Evolutionary conservation across 2,888 invertebrate species (phyloP), one percentile per base, ranked within the genome.

Genomic region (Erannis defoliaria): DNA sequence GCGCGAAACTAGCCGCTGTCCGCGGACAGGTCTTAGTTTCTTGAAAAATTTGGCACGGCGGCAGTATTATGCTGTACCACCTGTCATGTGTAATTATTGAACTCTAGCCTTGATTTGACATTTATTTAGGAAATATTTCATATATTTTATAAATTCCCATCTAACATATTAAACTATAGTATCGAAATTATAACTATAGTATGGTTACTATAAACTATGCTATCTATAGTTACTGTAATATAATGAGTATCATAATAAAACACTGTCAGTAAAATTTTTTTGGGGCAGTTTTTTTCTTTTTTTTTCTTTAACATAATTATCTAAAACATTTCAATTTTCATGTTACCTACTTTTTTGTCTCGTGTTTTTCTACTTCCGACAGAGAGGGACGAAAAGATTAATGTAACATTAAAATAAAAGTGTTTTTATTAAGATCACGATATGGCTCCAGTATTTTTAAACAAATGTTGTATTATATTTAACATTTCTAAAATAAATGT

Each of bases 31-130:
- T 68, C 67, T 72, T 76, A 72, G 73, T 70, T 69, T 70, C 72
- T 71, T 65, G 69, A 73, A 67, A 63, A 70, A 71, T 66, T 67
- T 66, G 71, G 67, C 72, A 66, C 26, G 26, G 72, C 73, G 54
- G 65, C 71, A 62, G 73, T 72, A 71, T 63, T 69, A 66, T 68
- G n/a, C 67, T 67, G 71, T 67, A 45, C 38, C 67, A 45, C 38
- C 64, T 64, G 64, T 23, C 19, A 18, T 38, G 45, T 64, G 64
- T 67, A 64, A 66, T 57, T 51, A 58, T 33, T 42, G 55, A 40
- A 42, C 23, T 55, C 31, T 64, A 14, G 29, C 38, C 56, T 74
- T 67, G 65, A 45, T 66, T 68, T 65, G 69, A 64, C 66, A 49
- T 70, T 53, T 21, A 18, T 48, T 50, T 60, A 35, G 12, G n/a